Percentiles rank a stretch among this genome's conserved stretches.
Evolutionary conservation across 2,888 invertebrate species (phyloP).

Genomic region (Acronicta leporina): DNA sequence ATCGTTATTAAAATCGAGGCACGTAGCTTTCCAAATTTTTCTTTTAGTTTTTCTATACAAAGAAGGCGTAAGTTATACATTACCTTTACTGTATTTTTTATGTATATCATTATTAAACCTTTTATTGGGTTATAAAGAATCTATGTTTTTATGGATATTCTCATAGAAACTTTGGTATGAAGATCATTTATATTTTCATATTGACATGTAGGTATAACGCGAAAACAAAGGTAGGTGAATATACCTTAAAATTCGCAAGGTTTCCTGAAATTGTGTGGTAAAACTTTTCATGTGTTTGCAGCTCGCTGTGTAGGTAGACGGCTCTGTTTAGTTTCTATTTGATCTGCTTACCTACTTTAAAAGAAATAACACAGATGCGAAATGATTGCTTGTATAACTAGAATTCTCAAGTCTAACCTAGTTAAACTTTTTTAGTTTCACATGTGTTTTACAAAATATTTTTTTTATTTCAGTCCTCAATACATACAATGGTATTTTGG

Average conservation of each 20-base stretch:
- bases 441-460: background rate
- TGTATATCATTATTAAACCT: no score
- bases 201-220: no score
- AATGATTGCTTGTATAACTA: constrained; percentile 30
- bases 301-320: background rate
- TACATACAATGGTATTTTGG: no score
- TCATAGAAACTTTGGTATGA: background rate
- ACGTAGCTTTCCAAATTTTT: no score
- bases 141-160: no score
- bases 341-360: constrained; percentile 5
- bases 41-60: no score
- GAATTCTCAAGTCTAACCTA: constrained; percentile 9
- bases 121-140: no score
- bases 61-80: no score
- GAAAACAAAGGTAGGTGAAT: no score
- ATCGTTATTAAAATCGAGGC: no score
- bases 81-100: no score
- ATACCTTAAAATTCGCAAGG: background rate
- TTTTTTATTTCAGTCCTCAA: background rate
- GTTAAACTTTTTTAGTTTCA: constrained; percentile 14
- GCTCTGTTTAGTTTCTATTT: constrained; percentile 10
- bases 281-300: constrained; percentile 1
- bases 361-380: constrained; percentile 23
- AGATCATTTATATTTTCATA: background rate
- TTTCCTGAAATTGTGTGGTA: background rate